A percentile compares a stretch with the other conserved stretches of the same genome.
Conservation (phyloP, 2,888 invertebrate genomes). For the Eledona agricola region DNA sequence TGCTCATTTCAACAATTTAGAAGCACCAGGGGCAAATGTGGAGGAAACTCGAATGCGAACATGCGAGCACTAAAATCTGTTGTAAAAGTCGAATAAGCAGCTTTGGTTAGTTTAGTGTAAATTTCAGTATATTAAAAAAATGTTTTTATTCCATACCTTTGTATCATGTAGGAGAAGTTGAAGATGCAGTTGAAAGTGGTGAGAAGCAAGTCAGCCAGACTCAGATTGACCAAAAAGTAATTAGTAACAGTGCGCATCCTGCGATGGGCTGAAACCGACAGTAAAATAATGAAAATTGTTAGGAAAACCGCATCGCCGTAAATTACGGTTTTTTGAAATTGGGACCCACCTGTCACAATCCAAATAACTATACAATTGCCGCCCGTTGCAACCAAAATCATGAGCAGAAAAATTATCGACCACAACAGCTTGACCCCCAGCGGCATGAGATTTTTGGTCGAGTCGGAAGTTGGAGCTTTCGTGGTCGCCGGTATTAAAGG, state of each 20-base stretch:
- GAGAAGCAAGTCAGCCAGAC: slow-evolving; percentile 87
- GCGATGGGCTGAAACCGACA: slow-evolving; percentile 72
- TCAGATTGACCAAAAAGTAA: slow-evolving; percentile 90
- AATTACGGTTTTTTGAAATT: too few species aligned
- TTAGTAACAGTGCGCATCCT: slow-evolving; percentile 91
- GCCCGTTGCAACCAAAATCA: slow-evolving; percentile 81
- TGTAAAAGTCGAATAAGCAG: too few species aligned
- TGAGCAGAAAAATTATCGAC: slow-evolving; percentile 78
- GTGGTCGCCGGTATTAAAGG: slow-evolving; percentile 38
- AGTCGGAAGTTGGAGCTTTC: slow-evolving; percentile 10
- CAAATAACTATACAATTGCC: slow-evolving; percentile 93
- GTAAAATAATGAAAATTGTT: too few species aligned
- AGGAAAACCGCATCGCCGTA: too few species aligned
- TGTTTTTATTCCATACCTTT: slow-evolving; percentile 72
- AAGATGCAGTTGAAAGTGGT: slow-evolving; percentile 88
- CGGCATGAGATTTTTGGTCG: slow-evolving; percentile 60
- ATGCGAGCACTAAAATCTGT: too few species aligned
- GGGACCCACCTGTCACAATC: slow-evolving; percentile 82
- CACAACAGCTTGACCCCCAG: slow-evolving; percentile 75
- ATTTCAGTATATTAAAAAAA: slow-evolving; percentile 3
- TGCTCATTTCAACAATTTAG: too few species aligned
- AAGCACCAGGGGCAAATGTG: too few species aligned
- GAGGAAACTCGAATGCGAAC: too few species aligned
- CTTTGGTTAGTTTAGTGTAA: too few species aligned
- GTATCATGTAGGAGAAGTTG: slow-evolving; percentile 90